Evolutionary conservation across 1,140 invertebrate species (phyloP), one percentile per base, ranked within the genome.

Genomic region (Brachionus paranguensis): DNA sequence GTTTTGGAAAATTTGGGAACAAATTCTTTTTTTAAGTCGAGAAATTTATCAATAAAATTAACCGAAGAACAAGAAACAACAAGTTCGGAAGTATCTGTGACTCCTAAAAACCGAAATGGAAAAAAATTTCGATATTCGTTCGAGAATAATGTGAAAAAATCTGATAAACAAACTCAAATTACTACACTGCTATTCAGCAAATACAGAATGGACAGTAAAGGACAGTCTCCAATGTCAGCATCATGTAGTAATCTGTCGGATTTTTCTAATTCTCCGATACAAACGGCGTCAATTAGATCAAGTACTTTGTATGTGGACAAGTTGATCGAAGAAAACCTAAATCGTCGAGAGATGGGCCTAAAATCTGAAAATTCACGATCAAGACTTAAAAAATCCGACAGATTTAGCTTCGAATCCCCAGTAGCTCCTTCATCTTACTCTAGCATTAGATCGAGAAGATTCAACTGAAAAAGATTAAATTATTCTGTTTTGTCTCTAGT

Each of bases 81-180:
- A 72, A 43, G 1, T 72, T 12, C 29, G 7, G 68, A 72, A 10
- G 43, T n/a, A 43, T 14, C 37, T 33, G 47, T 24, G 3, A n/a
- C 41, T 20, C 27, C n/a, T 3, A 47, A 76, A 76, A 76, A 76
- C 47, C 72, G 43, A 47, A 76, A 76, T 47, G 8, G 4, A 8
- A 76, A 50, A 76, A 76, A 76, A 29, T 76, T 27, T 47, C 41
- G 45, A 20, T 76, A 76, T 14, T 1, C 45, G 1, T 20, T 11
- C 12, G 72, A 76, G n/a, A 76, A 76, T 12, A 47, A 76, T 76
- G 20, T 76, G 4, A 47, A 20, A 24, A 76, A 76, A 76, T 76
- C 41, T 47, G 72, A 76, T 76, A 76, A 76, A 50, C 72, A 76
- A 37, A 76, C 72, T 76, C 72, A 76, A 76, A 76, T 76, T 47